These are phyloP conservation scores for Sisor rabdophorus DNA, from an alignment of 2,113 vertebrate species.

Conservation along the genomic window DNA sequence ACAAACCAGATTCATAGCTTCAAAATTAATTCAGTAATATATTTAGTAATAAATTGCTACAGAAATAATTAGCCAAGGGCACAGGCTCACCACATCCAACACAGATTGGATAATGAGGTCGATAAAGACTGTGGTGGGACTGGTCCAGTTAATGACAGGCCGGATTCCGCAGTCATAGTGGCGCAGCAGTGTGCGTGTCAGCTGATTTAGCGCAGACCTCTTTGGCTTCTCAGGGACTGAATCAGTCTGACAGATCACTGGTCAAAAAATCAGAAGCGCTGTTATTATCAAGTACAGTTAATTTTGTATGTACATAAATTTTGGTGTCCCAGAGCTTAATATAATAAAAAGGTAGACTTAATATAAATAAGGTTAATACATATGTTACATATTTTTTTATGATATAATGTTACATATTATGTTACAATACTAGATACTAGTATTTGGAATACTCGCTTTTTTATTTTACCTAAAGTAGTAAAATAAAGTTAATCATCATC, in stretches of 20 bases:
- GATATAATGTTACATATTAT: too few relatives aligned
- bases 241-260: constrained; percentile 56
- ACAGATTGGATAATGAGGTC: constrained; percentile 77
- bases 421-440: too few relatives aligned
- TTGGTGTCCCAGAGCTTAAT: too few relatives aligned
- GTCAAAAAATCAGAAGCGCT: neutral
- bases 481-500: neutral
- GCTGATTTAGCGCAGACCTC: constrained; percentile 70
- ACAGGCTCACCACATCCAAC: constrained; percentile 73
- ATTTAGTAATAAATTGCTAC: neutral
- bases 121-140: constrained; percentile 70
- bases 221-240: constrained; percentile 60
- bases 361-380: too few relatives aligned
- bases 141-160: constrained; percentile 76
- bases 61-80: neutral
- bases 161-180: constrained; percentile 76
- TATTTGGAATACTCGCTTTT: neutral
- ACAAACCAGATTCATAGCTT: neutral
- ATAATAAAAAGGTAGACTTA: too few relatives aligned
- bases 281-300: too few relatives aligned
- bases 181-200: constrained; percentile 72
- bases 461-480: neutral
- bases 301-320: too few relatives aligned
- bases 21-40: neutral
- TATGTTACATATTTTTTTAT: too few relatives aligned